Conservation (phyloP, 2,113 vertebrate species). For the Lontra canadensis region DNA sequence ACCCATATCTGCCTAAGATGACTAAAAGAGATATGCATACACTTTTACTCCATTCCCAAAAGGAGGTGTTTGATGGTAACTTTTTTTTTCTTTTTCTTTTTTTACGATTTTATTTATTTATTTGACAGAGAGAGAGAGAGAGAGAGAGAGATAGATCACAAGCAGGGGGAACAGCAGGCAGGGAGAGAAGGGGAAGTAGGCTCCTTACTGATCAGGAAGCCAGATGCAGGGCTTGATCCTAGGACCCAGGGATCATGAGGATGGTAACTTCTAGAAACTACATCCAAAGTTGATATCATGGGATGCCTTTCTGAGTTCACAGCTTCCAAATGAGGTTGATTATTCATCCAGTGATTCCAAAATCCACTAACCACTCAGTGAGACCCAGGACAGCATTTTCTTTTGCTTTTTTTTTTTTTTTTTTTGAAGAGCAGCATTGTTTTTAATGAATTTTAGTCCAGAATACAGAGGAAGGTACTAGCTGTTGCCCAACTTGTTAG, state of each 20-base stretch:
- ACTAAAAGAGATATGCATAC: neutral
- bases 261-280: neutral
- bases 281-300: neutral
- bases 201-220: no score
- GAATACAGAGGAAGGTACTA: slow-evolving; percentile 13
- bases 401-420: no score
- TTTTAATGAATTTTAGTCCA: slow-evolving; percentile 55
- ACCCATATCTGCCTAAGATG: neutral
- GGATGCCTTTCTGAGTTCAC: neutral
- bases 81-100: neutral
- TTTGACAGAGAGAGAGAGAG: no score
- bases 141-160: no score
- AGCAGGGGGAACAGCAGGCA: no score
- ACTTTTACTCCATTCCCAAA: neutral
- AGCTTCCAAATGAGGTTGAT: neutral
- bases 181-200: no score
- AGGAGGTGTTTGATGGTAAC: neutral
- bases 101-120: no score
- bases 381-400: neutral
- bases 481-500: neutral
- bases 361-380: neutral
- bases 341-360: neutral
- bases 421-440: neutral
- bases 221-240: no score
- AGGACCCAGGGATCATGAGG: neutral